Evolutionary conservation across 2,888 invertebrate genomes (phyloP).

Genomic region (Dyspetes luteomarginatus): DNA sequence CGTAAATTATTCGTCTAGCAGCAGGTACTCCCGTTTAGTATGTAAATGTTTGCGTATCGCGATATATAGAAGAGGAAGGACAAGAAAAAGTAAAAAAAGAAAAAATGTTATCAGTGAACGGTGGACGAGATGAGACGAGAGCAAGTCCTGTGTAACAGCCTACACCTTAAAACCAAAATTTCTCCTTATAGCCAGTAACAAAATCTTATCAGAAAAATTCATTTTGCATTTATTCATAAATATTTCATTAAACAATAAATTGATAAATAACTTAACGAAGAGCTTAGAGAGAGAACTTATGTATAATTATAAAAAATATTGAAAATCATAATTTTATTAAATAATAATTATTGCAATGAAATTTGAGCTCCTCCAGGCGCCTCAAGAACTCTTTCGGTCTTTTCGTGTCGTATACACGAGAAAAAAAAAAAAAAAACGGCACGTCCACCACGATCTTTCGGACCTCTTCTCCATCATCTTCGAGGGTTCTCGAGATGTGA

Average conservation of each 20-base stretch:
- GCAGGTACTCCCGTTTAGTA: slow-evolving; percentile 77
- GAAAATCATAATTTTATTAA: not conserved
- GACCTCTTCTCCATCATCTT: slow-evolving; percentile 28
- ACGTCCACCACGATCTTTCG: slow-evolving; percentile 45
- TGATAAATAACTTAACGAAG: too few relatives aligned
- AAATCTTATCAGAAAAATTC: not conserved
- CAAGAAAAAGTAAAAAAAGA: slow-evolving; percentile 10
- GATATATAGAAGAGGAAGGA: slow-evolving; percentile 29
- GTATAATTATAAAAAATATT: not conserved
- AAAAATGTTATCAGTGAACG: slow-evolving; percentile 30
- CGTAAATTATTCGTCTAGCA: slow-evolving; percentile 79
- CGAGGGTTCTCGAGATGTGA: slow-evolving; percentile 37
- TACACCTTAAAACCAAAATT: not conserved
- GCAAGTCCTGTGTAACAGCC: not conserved
- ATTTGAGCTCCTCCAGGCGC: not conserved
- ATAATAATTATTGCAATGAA: not conserved
- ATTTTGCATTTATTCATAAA: not conserved
- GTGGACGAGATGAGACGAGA: not conserved
- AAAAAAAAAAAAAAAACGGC: slow-evolving; percentile 54
- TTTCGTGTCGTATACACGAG: too few relatives aligned
- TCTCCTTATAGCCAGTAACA: not conserved
- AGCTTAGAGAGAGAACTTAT: not conserved
- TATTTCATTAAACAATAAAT: too few relatives aligned
- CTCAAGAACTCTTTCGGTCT: not conserved
- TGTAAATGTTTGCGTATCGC: slow-evolving; percentile 78